A percentile compares a stretch with the other conserved stretches of the same genome.
Conservation (phyloP, 1,140 invertebrate genomes). For the Dreissena polymorpha region DNA sequence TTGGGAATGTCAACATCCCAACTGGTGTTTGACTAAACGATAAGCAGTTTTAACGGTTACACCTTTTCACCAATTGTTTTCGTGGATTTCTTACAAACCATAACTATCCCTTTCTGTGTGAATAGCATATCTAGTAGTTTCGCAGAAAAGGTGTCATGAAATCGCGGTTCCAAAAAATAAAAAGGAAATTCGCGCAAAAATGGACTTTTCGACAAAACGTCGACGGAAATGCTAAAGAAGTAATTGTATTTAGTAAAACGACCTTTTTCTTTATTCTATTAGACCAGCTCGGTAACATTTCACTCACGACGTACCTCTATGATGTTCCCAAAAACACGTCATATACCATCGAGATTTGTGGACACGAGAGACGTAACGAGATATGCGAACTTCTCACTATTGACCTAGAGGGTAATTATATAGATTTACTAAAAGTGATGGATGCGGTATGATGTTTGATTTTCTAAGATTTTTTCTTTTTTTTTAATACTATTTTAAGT, state of each 20-base stretch:
- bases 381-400: conserved; percentile 21
- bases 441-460: no score
- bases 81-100: no score
- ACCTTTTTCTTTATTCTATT: not conserved
- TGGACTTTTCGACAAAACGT: not conserved
- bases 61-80: no score
- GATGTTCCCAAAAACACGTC: not conserved
- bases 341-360: not conserved
- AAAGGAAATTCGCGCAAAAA: not conserved
- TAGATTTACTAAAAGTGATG: no score
- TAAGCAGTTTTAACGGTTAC: no score
- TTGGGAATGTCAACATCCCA: no score
- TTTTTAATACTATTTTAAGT: no score
- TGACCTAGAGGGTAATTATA: not conserved
- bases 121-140: no score
- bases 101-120: no score
- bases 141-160: no score
- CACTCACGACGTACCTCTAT: conserved; percentile 6
- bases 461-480: no score
- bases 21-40: no score
- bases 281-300: conserved; percentile 37
- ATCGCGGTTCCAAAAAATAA: not conserved
- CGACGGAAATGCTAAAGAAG: not conserved
- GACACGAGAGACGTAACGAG: conserved; percentile 32
- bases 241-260: not conserved